Conservation (phyloP, 2,888 invertebrate species). For the Sarcophaga rosellei region DNA sequence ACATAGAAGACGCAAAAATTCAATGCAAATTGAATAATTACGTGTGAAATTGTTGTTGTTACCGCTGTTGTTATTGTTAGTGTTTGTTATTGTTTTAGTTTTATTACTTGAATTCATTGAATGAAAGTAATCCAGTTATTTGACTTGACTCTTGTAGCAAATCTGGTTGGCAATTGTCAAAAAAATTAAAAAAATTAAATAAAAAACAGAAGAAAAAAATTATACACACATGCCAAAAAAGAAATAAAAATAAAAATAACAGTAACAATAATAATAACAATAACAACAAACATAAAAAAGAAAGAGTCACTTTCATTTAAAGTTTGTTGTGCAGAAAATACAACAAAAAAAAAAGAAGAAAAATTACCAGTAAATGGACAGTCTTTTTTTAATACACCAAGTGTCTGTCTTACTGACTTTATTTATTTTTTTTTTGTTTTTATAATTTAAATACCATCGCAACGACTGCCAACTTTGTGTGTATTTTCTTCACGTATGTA, state of each 20-base stretch:
- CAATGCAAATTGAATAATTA: constrained; percentile 67
- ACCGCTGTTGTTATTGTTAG: not conserved
- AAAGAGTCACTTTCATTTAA: constrained; percentile 63
- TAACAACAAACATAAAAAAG: constrained; percentile 19
- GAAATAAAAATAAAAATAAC: constrained; percentile 8
- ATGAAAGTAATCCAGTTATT: constrained; percentile 64
- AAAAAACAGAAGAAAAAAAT: no score
- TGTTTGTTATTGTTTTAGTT: not conserved
- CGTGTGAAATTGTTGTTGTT: constrained; percentile 51
- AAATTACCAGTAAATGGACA: constrained; percentile 32
- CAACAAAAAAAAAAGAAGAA: not conserved
- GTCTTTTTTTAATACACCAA: constrained; percentile 9
- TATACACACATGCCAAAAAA: constrained; percentile 52
- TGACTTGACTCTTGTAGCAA: not conserved
- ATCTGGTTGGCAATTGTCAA: constrained; percentile 57
- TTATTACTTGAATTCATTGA: constrained; percentile 32
- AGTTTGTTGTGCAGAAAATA: constrained; percentile 32
- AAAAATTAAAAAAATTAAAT: constrained; percentile 9
- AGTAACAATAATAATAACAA: constrained; percentile 10
- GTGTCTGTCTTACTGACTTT: constrained; percentile 37
- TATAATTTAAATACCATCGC: constrained; percentile 25
- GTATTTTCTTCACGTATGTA: not conserved
- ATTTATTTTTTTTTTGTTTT: constrained; percentile 23
- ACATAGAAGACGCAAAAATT: constrained; percentile 53
- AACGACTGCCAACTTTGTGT: not conserved